phyloP scores from a whole-genome alignment of 2,797 vertebrate genomes.

The Prionace glauca region DNA sequence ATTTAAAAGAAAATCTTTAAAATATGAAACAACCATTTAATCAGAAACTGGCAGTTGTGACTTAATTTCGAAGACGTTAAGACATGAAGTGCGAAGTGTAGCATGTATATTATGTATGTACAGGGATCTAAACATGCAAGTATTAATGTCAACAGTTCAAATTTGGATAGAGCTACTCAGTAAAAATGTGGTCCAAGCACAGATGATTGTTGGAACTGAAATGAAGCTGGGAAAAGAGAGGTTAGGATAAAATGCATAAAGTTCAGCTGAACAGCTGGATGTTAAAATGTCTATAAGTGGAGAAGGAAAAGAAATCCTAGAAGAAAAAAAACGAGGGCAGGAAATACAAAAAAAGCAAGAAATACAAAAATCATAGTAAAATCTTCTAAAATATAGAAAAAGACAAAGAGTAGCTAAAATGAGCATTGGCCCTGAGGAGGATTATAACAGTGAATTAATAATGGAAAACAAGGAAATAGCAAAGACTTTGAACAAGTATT shows the following conservation, averaged over 20 bases:
- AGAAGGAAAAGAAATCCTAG: not conserved
- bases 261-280: not conserved
- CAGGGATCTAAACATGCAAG: not conserved
- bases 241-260: not conserved
- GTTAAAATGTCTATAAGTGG: not conserved
- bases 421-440: not conserved
- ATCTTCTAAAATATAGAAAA: too few relatives aligned
- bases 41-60: conserved; percentile 44
- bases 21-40: conserved; percentile 46
- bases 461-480: too few relatives aligned
- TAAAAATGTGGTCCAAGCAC: not conserved
- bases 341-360: too few relatives aligned
- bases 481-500: too few relatives aligned
- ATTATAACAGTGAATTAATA: too few relatives aligned
- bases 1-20: not conserved
- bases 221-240: not conserved
- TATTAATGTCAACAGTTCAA: not conserved
- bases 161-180: not conserved
- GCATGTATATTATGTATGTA: not conserved
- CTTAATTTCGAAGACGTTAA: not conserved
- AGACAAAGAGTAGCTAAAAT: too few relatives aligned
- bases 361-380: too few relatives aligned
- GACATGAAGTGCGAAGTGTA: not conserved
- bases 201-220: not conserved
- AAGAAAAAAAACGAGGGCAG: too few relatives aligned